A percentile compares a stretch with the other conserved stretches of the same genome.
These are phyloP conservation scores for Manis pentadactyla DNA, from an alignment of 2,797 vertebrate genomes.

Conservation along the genomic window DNA sequence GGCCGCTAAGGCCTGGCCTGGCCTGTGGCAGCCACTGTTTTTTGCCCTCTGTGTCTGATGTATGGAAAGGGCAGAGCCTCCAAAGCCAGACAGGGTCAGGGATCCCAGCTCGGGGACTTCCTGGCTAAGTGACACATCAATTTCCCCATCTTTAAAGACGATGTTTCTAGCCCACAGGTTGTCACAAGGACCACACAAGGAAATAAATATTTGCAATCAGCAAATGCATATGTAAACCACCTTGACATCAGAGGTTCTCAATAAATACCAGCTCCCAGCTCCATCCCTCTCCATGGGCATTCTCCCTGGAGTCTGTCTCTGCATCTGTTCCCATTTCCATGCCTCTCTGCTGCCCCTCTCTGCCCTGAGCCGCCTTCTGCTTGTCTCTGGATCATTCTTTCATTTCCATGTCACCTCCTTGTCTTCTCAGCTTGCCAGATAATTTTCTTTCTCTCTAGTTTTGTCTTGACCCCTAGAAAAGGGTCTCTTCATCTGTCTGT, in stretches of 20 bases:
- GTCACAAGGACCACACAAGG: background rate
- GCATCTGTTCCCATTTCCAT: background rate
- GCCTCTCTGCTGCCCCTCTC: background rate
- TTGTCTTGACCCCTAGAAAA: background rate
- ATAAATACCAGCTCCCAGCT: background rate
- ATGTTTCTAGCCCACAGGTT: background rate
- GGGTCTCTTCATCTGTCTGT: too few relatives aligned
- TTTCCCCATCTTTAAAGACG: background rate
- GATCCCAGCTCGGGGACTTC: background rate
- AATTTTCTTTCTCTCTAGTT: background rate
- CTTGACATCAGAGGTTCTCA: background rate
- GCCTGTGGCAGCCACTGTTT: background rate
- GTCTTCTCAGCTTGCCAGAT: background rate
- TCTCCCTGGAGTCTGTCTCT: background rate
- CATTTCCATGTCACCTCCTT: background rate
- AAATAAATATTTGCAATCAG: background rate
- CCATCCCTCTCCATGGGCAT: background rate
- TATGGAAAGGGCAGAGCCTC: background rate
- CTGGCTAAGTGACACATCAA: background rate
- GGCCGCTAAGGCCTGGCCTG: background rate
- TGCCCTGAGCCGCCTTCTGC: background rate
- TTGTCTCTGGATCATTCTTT: background rate
- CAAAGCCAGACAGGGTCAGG: background rate
- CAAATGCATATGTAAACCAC: background rate
- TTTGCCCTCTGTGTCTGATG: background rate